Conservation (phyloP, 1,140 invertebrate species). For the Drosophila tsacasi region DNA sequence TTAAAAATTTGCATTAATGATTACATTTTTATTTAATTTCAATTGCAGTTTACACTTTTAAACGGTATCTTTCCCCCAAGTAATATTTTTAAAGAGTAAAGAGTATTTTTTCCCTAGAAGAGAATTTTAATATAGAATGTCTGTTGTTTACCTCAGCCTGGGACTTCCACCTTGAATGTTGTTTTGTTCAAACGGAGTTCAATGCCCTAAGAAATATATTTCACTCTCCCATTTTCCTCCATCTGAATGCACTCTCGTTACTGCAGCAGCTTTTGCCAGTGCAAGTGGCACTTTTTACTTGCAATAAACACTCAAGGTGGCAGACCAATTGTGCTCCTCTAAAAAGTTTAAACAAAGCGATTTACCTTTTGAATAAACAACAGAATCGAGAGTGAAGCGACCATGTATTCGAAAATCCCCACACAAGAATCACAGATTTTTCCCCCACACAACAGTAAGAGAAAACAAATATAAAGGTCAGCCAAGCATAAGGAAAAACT, state of each 20-base stretch:
- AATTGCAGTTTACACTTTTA: neutral
- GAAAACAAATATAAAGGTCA: constrained; percentile 11
- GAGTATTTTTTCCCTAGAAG: neutral
- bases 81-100: too few relatives aligned
- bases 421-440: constrained; percentile 18
- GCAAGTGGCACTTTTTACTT: constrained; percentile 74
- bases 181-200: constrained; percentile 16
- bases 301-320: constrained; percentile 57
- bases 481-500: constrained; percentile 12
- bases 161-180: constrained; percentile 33
- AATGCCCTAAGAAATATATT: constrained; percentile 18
- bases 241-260: constrained; percentile 2
- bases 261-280: constrained; percentile 23
- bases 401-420: constrained; percentile 11
- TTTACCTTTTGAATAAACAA: constrained; percentile 65
- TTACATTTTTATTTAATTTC: neutral
- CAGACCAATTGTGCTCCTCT: constrained; percentile 22
- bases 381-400: neutral
- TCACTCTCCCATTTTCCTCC: neutral
- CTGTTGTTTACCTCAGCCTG: constrained; percentile 17
- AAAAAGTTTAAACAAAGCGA: constrained; percentile 63
- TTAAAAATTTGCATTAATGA: neutral
- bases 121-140: constrained; percentile 27
- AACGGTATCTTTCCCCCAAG: neutral
- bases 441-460: neutral